Percentiles rank a stretch among this genome's conserved stretches.
phyloP scores from a whole-genome alignment of 2,797 vertebrate species.

The Corythornis leucogaster region DNA sequence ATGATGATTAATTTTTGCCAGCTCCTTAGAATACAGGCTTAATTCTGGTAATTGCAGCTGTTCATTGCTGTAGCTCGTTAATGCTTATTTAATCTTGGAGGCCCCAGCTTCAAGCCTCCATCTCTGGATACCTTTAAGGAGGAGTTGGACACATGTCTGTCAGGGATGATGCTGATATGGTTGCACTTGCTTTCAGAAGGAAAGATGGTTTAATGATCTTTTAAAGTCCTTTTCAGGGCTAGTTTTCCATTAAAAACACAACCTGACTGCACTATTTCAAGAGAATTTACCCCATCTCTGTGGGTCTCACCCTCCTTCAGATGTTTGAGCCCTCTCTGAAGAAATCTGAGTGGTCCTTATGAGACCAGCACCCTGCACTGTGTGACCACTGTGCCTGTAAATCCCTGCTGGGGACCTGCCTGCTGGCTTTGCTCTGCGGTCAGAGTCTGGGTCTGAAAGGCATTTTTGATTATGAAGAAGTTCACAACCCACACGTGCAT shows the following conservation, averaged over 20 bases:
- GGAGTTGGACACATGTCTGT: neutral
- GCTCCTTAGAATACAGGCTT: neutral
- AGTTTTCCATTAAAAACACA: neutral
- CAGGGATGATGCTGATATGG: neutral
- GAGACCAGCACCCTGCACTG: neutral
- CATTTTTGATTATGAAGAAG: neutral
- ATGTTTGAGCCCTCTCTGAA: neutral
- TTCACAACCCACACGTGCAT: neutral
- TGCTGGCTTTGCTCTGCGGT: neutral
- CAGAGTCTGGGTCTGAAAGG: neutral
- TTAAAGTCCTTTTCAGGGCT: neutral
- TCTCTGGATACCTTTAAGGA: neutral
- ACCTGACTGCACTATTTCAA: neutral
- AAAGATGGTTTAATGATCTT: neutral
- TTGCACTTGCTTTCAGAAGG: neutral
- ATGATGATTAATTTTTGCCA: neutral
- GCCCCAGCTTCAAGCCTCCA: neutral
- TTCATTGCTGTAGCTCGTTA: neutral
- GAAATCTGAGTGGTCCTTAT: neutral
- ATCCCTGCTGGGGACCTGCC: neutral
- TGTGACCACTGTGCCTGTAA: neutral
- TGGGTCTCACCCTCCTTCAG: neutral
- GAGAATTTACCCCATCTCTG: neutral
- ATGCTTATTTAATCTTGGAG: neutral
- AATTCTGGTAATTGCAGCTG: neutral